These are phyloP conservation scores for Potamilus streckersoni DNA, from an alignment of 1,140 invertebrate genomes.

Conservation along the genomic window DNA sequence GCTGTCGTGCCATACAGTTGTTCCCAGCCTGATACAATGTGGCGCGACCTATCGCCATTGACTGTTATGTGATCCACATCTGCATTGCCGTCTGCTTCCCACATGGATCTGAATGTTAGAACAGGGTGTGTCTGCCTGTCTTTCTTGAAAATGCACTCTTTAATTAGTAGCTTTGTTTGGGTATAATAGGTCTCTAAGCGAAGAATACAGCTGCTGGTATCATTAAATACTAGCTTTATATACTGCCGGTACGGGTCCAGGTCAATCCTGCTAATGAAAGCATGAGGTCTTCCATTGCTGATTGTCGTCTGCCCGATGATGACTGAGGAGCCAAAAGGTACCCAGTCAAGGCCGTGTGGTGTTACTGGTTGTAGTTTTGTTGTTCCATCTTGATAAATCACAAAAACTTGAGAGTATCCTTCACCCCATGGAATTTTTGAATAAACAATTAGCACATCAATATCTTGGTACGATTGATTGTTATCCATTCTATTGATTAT, in stretches of 20 bases:
- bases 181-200: neutral
- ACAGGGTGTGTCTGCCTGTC: conserved; percentile 9
- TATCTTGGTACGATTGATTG: neutral
- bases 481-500: neutral
- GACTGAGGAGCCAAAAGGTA: conserved; percentile 24
- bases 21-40: conserved; percentile 17
- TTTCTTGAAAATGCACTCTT: conserved; percentile 16
- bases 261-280: conserved; percentile 8
- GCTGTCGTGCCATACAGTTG: conserved; percentile 22
- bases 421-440: conserved; percentile 23
- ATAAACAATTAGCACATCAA: conserved; percentile 21
- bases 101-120: conserved; percentile 30
- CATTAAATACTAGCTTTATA: conserved; percentile 4
- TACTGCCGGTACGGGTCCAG: conserved; percentile 8
- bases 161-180: conserved; percentile 16
- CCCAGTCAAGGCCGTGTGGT: conserved; percentile 25
- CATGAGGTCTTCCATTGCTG: conserved; percentile 8
- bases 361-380: conserved; percentile 21
- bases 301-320: conserved; percentile 20
- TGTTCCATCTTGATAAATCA: conserved; percentile 24
- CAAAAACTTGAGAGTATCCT: conserved; percentile 21
- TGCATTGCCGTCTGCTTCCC: conserved; percentile 24
- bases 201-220: conserved; percentile 12
- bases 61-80: conserved; percentile 25
- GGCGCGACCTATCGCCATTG: conserved; percentile 26